A percentile compares a stretch with the other conserved stretches of the same genome.
These are phyloP conservation scores for Phocides pigmalion DNA, from an alignment of 1,140 invertebrate genomes.

Conservation along the genomic window DNA sequence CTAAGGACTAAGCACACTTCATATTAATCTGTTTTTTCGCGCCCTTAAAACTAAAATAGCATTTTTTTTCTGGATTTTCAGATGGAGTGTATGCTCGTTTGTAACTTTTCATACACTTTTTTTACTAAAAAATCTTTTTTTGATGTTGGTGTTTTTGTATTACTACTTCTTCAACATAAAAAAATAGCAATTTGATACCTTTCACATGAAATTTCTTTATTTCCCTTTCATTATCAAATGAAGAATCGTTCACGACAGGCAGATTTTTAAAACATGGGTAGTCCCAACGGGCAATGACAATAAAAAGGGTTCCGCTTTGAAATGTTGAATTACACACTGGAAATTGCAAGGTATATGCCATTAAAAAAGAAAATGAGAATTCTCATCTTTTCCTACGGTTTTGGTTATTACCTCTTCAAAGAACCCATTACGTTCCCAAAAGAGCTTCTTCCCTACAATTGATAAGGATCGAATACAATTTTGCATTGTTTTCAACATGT, in stretches of 20 bases:
- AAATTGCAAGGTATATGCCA: slow-evolving; percentile 15
- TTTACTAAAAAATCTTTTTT: too few relatives aligned
- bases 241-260: neutral
- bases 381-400: slow-evolving; percentile 26
- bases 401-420: slow-evolving; percentile 31
- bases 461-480: slow-evolving; percentile 32
- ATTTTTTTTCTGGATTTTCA: too few relatives aligned
- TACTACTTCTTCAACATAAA: too few relatives aligned
- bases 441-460: slow-evolving; percentile 30
- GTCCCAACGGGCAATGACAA: slow-evolving; percentile 20
- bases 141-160: too few relatives aligned
- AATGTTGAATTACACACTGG: slow-evolving; percentile 25
- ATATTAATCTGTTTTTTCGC: too few relatives aligned
- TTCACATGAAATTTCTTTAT: too few relatives aligned
- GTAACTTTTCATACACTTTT: too few relatives aligned
- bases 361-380: slow-evolving; percentile 26
- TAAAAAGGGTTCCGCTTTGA: slow-evolving; percentile 15
- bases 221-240: neutral
- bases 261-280: neutral
- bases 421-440: slow-evolving; percentile 32
- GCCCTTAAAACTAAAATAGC: too few relatives aligned
- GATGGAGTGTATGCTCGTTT: too few relatives aligned
- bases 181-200: too few relatives aligned
- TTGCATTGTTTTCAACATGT: slow-evolving; percentile 23
- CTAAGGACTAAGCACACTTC: too few relatives aligned